Evolutionary conservation across 35 echinoderm and acorn worm species (phyloP).

Genomic region (Lytechinus pictus): DNA sequence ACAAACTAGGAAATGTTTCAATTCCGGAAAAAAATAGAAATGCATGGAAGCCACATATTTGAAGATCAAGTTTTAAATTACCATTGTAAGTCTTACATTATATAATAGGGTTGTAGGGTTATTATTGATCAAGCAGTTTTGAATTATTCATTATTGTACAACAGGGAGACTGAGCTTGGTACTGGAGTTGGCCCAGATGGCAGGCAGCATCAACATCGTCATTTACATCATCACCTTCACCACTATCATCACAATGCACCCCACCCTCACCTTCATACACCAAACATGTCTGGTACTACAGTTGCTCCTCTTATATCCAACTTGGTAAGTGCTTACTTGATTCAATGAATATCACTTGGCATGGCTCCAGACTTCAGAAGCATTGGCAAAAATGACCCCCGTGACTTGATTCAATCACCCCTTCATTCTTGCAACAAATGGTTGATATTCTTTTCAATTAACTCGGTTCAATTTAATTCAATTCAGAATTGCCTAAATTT

Average conservation of each 20-base stretch:
- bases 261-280: background rate
- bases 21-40: background rate
- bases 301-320: slow-evolving; percentile 43
- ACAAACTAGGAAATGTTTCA: background rate
- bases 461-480: too few species aligned
- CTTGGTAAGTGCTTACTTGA: background rate
- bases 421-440: too few species aligned
- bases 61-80: too few species aligned
- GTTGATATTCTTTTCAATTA: too few species aligned
- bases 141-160: background rate
- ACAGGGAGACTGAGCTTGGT: slow-evolving; percentile 31
- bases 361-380: background rate
- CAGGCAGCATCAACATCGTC: slow-evolving; percentile 64
- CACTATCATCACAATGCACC: slow-evolving; percentile 74
- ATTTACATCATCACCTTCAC: slow-evolving; percentile 74
- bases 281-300: slow-evolving; percentile 39
- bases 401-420: background rate
- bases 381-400: background rate
- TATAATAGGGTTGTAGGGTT: background rate
- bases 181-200: slow-evolving; percentile 30
- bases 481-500: background rate
- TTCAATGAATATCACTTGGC: background rate
- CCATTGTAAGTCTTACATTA: too few species aligned
- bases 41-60: background rate
- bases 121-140: background rate